Evolutionary conservation across 2,797 vertebrate species (phyloP).

Genomic region (Hipposideros larvatus): DNA sequence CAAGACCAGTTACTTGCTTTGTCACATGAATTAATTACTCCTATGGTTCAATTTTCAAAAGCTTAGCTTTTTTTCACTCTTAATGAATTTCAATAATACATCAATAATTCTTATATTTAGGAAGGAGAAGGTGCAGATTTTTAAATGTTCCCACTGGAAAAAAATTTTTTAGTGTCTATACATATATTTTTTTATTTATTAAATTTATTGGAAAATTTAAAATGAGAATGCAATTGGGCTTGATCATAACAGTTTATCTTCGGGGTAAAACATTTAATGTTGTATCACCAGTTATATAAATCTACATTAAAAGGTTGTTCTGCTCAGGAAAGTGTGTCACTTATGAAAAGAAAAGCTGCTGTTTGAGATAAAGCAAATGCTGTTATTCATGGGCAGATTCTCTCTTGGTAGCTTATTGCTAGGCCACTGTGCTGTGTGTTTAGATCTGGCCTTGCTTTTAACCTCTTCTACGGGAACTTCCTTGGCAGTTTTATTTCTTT

Average conservation of each 20-base stretch:
- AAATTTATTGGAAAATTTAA: neutral
- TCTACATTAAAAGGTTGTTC: slow-evolving; percentile 5
- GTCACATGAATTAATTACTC: neutral
- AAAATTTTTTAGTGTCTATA: no score
- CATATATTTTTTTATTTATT: no score
- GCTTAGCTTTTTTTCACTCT: slow-evolving; percentile 2
- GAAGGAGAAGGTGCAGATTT: neutral
- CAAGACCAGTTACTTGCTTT: neutral
- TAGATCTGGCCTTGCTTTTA: neutral
- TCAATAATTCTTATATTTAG: neutral
- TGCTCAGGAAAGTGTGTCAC: neutral
- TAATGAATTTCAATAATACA: neutral
- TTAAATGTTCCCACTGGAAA: neutral
- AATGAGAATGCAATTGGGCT: neutral
- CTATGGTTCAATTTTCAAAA: neutral
- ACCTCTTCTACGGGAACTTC: neutral
- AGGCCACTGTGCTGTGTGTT: neutral
- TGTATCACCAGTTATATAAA: slow-evolving; percentile 17
- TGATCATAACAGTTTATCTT: neutral
- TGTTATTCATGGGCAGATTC: neutral
- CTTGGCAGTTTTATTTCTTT: slow-evolving; percentile 29
- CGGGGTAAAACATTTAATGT: neutral
- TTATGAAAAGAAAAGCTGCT: neutral
- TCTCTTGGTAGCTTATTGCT: neutral
- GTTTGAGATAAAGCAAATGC: neutral